Conservation (phyloP, 2,888 invertebrate species). For the Neria commutata region DNA sequence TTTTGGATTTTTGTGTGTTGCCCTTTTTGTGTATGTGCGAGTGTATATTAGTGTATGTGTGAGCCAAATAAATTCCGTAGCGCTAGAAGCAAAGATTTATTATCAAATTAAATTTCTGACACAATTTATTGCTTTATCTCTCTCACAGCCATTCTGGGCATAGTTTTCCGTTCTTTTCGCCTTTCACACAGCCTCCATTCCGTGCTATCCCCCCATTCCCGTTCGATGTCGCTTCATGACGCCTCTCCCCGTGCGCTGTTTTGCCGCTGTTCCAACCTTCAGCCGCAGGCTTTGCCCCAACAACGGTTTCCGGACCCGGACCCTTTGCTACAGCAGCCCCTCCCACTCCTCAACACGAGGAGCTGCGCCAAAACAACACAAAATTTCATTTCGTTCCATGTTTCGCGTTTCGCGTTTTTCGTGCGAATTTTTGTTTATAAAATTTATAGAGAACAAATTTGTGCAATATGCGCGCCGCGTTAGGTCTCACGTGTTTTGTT, state of each 20-base stretch:
- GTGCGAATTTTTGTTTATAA: slow-evolving; percentile 41
- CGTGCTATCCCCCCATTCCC: too few relatives aligned
- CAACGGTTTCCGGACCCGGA: slow-evolving; percentile 33
- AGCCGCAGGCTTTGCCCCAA: slow-evolving; percentile 26
- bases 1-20: slow-evolving; percentile 11
- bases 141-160: slow-evolving; percentile 57
- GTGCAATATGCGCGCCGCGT: slow-evolving; percentile 51
- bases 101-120: slow-evolving; percentile 65
- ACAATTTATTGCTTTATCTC: slow-evolving; percentile 65
- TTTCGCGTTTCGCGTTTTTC: slow-evolving; percentile 28
- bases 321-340: slow-evolving; percentile 29
- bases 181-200: slow-evolving; percentile 34
- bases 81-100: slow-evolving; percentile 64
- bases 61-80: slow-evolving; percentile 62
- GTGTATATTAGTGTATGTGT: slow-evolving; percentile 35
- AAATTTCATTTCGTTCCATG: slow-evolving; percentile 31
- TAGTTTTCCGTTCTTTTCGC: slow-evolving; percentile 58
- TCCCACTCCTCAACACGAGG: slow-evolving; percentile 28
- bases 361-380: slow-evolving; percentile 34
- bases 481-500: slow-evolving; percentile 44
- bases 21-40: slow-evolving; percentile 20
- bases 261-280: too few relatives aligned
- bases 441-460: slow-evolving; percentile 58
- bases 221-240: slow-evolving; percentile 30
- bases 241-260: too few relatives aligned